phyloP scores from a whole-genome alignment of 2,113 vertebrate species.

The Uria aalge region DNA sequence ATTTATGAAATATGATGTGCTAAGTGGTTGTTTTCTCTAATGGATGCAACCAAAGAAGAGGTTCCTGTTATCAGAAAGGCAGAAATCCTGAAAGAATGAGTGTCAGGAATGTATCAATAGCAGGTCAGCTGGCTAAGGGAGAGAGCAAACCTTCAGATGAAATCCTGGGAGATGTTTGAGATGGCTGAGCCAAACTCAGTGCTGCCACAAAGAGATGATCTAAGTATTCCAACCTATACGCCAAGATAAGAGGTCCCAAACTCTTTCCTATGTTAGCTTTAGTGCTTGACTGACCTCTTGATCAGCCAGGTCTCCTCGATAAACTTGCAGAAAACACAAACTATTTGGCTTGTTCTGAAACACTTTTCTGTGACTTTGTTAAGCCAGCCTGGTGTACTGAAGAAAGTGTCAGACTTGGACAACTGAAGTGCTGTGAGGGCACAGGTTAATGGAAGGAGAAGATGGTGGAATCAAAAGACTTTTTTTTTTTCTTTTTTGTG shows the following conservation, averaged over 20 bases:
- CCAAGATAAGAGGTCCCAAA: background rate
- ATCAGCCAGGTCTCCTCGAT: background rate
- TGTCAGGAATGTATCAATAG: background rate
- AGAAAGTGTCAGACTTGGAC: background rate
- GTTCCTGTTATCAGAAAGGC: background rate
- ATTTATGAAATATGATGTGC: background rate
- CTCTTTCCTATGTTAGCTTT: background rate
- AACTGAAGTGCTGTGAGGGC: background rate
- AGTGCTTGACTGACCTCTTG: background rate
- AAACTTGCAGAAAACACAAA: background rate
- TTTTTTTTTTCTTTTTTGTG: background rate
- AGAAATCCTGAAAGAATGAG: background rate
- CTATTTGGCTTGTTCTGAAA: background rate
- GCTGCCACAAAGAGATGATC: background rate
- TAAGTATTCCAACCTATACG: background rate
- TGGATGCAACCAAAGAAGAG: background rate
- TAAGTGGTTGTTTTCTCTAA: background rate
- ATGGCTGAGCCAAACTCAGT: background rate
- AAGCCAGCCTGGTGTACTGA: background rate
- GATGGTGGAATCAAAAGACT: background rate
- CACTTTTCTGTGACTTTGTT: background rate
- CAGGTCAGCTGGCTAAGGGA: background rate
- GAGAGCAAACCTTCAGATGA: background rate
- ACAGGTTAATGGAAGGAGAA: background rate
- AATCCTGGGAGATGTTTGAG: background rate